Evolutionary conservation across 2,113 vertebrate genomes (phyloP).

Genomic region (Scolopax mira): DNA sequence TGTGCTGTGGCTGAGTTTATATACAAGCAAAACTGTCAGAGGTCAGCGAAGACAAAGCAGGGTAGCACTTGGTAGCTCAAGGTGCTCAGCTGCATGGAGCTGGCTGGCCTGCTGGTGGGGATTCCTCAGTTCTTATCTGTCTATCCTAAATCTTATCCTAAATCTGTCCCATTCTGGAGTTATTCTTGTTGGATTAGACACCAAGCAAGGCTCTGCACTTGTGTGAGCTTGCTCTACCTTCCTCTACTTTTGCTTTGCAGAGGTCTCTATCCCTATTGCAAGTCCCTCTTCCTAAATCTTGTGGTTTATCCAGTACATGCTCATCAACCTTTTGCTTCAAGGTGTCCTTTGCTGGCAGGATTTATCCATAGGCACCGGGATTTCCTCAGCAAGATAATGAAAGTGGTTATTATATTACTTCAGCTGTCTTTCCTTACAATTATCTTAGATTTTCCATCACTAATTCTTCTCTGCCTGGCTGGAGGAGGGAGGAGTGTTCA

Average conservation of each 20-base stretch:
- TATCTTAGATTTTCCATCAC: not conserved
- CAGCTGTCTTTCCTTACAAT: not conserved
- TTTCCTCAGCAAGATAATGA: not conserved
- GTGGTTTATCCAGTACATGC: not conserved
- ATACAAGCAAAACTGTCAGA: not conserved
- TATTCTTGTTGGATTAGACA: not conserved
- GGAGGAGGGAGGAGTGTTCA: not conserved
- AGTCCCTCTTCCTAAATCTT: not conserved
- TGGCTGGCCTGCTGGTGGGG: not conserved
- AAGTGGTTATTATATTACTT: not conserved
- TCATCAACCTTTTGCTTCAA: not conserved
- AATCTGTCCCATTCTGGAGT: not conserved
- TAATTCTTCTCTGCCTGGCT: not conserved
- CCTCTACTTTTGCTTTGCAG: not conserved
- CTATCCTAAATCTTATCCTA: not conserved
- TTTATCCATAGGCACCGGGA: not conserved
- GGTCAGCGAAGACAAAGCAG: not conserved
- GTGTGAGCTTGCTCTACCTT: not conserved
- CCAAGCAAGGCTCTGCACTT: not conserved
- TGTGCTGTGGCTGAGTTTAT: not conserved
- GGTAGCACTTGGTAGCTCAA: not conserved
- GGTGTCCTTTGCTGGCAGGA: not conserved
- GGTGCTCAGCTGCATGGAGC: not conserved
- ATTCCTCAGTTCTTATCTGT: not conserved
- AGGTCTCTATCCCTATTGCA: not conserved